These are phyloP conservation scores for Xyrauchen texanus DNA, from an alignment of 2,113 vertebrate species.

Conservation along the genomic window DNA sequence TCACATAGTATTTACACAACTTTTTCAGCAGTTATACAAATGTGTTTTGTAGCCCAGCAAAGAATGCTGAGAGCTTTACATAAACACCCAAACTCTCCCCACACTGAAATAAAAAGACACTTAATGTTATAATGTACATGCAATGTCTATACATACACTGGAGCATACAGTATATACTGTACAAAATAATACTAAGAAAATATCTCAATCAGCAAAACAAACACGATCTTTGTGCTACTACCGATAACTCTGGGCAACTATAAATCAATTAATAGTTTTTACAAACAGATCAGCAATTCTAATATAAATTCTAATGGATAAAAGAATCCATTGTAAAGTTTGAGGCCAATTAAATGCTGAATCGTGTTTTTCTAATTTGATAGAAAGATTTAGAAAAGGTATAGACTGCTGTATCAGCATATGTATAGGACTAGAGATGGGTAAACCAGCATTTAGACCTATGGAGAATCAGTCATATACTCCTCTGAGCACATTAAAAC, in stretches of 20 bases:
- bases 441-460: not conserved
- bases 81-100: conserved; percentile 17
- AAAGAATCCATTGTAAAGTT: not conserved
- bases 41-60: conserved; percentile 46
- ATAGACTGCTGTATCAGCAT: no score
- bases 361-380: no score
- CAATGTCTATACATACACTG: conserved; percentile 13
- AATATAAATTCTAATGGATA: no score
- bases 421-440: not conserved
- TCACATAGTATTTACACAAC: conserved; percentile 72
- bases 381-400: not conserved
- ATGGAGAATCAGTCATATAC: not conserved
- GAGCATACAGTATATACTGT: not conserved
- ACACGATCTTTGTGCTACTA: not conserved
- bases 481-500: not conserved
- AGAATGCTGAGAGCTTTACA: conserved; percentile 29
- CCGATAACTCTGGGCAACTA: not conserved
- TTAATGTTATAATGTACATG: conserved; percentile 16
- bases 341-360: no score
- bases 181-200: conserved; percentile 20
- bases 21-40: conserved; percentile 64
- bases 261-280: not conserved
- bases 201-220: no score
- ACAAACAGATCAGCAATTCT: not conserved
- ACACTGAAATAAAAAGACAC: conserved; percentile 25